Base-by-base conservation (phyloP, 2,888 invertebrate species). In the Harpalus rufipes region DNA sequence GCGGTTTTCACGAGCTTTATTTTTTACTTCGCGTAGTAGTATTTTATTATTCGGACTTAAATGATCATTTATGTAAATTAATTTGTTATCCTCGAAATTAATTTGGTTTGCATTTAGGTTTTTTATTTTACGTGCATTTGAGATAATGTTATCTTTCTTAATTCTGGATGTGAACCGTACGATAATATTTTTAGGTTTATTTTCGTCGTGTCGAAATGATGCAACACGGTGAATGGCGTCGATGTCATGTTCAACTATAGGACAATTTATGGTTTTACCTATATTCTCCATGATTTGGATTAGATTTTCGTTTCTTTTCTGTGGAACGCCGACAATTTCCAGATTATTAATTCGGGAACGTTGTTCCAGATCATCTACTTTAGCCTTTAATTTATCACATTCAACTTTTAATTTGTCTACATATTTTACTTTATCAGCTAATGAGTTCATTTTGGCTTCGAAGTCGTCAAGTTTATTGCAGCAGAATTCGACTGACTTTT, bases 381-480 rank as follows among this genome's bases (percentile, higher is more conserved):
- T 74, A 6, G n/a, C 7, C 41, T 74, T 41, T 44, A 74, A 44
- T 14, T 0, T 16, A n/a, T 74, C 18, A 41, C 41, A 41, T 12
- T 74, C 18, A n/a, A 2, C 10, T 74, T 74, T 7, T 10, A 39
- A 8, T 0, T 7, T 14, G 7, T 41, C 74, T 12, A 74, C 41
- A n/a, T 14, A 7, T 74, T 72, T 25, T 14, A 72, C 10, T 72
- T 72, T 74, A 10, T 39, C 74, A 7, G 14, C 16, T 12, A 74
- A n/a, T 16, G 7, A 7, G 12, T 41, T 41, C 1, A 74, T 4
- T 41, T 39, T 74, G 12, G 1, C 6, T n/a, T 74, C 74, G 14
- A 74, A 41, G n/a, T 74, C 41, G 14, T 74, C 74, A n/a, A 74
- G 32, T 74, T 74, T 74, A 14, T 39, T 74, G 4, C 16, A 41